Evolutionary conservation across 1,140 invertebrate genomes (phyloP).

Genomic region (Patella vulgata): DNA sequence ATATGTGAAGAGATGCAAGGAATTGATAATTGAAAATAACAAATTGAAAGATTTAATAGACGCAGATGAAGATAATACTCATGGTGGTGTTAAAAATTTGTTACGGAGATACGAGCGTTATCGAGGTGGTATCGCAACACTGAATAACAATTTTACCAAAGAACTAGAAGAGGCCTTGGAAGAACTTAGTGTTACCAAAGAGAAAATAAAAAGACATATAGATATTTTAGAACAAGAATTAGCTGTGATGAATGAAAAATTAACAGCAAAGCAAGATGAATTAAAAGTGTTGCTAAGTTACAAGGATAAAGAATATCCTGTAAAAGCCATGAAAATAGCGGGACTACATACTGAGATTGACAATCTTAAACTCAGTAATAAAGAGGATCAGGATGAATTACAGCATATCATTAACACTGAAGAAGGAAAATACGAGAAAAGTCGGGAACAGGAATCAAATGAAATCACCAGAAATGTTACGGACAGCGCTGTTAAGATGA

Average conservation of each 20-base stretch:
- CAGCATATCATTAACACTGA: constrained; percentile 60
- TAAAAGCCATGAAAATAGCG: constrained; percentile 62
- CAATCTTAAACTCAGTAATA: constrained; percentile 50
- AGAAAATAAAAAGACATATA: constrained; percentile 33
- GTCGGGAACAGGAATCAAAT: constrained; percentile 37
- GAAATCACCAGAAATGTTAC: constrained; percentile 51
- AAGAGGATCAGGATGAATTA: constrained; percentile 62
- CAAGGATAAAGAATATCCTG: constrained; percentile 66
- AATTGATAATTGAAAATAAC: constrained; percentile 48
- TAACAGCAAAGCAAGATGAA: constrained; percentile 53
- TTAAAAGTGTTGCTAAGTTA: constrained; percentile 53
- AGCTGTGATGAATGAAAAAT: constrained; percentile 34
- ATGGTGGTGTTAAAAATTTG: constrained; percentile 53
- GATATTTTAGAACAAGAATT: constrained; percentile 47
- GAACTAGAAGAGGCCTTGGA: constrained; percentile 41
- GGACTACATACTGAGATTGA: constrained; percentile 61
- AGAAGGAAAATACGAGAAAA: constrained; percentile 58
- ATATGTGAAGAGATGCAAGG: background rate
- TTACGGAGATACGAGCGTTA: constrained; percentile 61
- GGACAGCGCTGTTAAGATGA: constrained; percentile 52
- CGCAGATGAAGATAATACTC: constrained; percentile 38
- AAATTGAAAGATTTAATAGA: constrained; percentile 47
- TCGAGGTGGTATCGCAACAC: constrained; percentile 55
- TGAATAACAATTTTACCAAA: constrained; percentile 52
- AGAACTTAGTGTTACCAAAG: constrained; percentile 39